Percentiles rank a stretch among this genome's conserved stretches.
These are phyloP conservation scores for Semicossyphus pulcher DNA, from an alignment of 2,113 vertebrate genomes.

Conservation along the genomic window DNA sequence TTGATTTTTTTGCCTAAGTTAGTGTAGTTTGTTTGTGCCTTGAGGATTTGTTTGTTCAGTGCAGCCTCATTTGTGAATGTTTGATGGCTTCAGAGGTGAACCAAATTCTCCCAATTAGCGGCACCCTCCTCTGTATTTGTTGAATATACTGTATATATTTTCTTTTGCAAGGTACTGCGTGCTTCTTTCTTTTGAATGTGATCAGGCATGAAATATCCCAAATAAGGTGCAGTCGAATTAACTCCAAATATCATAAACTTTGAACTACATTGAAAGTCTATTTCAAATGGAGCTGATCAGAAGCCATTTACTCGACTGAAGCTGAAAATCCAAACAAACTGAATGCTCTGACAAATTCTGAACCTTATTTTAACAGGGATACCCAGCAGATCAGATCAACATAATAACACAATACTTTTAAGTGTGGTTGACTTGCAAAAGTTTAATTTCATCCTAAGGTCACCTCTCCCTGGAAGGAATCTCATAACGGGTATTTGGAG, in stretches of 20 bases:
- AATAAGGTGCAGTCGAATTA: not conserved
- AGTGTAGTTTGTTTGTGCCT: constrained; percentile 21
- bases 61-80: constrained; percentile 24
- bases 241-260: constrained; percentile 11
- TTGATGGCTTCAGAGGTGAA: constrained; percentile 21
- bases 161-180: not conserved
- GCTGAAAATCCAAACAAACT: not conserved
- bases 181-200: constrained; percentile 10
- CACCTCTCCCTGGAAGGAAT: not conserved
- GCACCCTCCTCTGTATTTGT: constrained; percentile 2
- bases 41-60: constrained; percentile 16
- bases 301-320: constrained; percentile 10
- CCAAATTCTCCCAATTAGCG: constrained; percentile 23
- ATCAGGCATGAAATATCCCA: not conserved
- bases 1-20: not conserved
- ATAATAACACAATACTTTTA: not conserved
- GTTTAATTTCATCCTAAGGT: constrained; percentile 10
- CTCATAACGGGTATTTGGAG: constrained; percentile 32
- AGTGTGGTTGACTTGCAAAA: constrained; percentile 13
- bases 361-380: not conserved
- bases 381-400: not conserved
- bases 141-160: not conserved
- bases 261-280: too few relatives aligned
- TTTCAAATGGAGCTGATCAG: too few relatives aligned
- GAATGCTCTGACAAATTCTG: not conserved